These are phyloP conservation scores for Lates japonicus DNA, from an alignment of 2,797 vertebrate genomes.

Conservation along the genomic window DNA sequence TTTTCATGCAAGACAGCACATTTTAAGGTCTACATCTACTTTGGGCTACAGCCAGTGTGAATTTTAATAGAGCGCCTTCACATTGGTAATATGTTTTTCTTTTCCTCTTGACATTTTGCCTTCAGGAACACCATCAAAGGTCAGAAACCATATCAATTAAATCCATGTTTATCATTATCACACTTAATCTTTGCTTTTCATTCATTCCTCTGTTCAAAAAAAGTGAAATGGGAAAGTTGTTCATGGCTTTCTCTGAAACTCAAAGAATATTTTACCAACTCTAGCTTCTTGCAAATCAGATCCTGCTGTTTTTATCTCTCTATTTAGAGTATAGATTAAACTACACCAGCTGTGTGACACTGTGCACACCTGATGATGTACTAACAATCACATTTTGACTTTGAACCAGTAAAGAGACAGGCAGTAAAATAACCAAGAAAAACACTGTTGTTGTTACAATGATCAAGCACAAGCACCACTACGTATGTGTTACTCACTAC, in stretches of 20 bases:
- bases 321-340: neutral
- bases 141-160: constrained; percentile 48
- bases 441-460: neutral
- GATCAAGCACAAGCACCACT: neutral
- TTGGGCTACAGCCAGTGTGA: neutral
- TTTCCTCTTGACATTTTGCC: constrained; percentile 36
- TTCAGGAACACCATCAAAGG: constrained; percentile 42
- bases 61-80: constrained; percentile 22
- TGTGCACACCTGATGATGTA: neutral
- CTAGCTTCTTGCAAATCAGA: neutral
- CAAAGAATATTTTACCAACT: neutral
- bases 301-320: neutral
- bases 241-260: neutral
- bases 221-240: constrained; percentile 4
- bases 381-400: neutral
- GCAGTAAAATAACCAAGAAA: constrained; percentile 1
- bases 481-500: constrained; percentile 10
- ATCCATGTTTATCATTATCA: constrained; percentile 44
- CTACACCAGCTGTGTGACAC: neutral
- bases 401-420: neutral
- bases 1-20: constrained; percentile 11
- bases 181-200: constrained; percentile 28
- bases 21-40: neutral
- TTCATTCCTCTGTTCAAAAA: neutral
- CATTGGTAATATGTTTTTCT: constrained; percentile 11